A percentile compares a stretch with the other conserved stretches of the same genome.
phyloP scores from a whole-genome alignment of 1,140 invertebrate genomes.

The Luehdorfia chinensis region DNA sequence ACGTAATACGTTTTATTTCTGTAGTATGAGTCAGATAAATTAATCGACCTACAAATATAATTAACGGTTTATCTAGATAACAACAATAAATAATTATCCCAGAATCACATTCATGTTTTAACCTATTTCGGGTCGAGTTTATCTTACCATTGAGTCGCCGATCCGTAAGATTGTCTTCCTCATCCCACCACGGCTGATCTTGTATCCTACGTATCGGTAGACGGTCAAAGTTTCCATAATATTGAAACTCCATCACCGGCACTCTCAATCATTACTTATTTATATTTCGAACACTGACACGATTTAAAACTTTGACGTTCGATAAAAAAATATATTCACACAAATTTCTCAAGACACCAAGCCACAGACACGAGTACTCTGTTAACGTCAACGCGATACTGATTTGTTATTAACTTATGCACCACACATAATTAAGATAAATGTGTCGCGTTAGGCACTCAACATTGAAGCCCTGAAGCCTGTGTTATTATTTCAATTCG shows the following conservation, averaged over 20 bases:
- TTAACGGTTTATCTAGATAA: too few relatives aligned
- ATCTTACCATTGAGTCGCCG: conserved; percentile 58
- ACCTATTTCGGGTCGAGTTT: too few relatives aligned
- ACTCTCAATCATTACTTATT: conserved; percentile 3
- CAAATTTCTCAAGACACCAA: conserved; percentile 10
- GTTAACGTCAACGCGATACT: conserved; percentile 51
- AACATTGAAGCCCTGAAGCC: conserved; percentile 21
- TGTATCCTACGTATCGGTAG: conserved; percentile 36
- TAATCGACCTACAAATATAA: too few relatives aligned
- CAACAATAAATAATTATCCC: too few relatives aligned
- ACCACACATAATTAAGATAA: conserved; percentile 59
- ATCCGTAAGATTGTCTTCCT: conserved; percentile 65
- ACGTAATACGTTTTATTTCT: too few relatives aligned
- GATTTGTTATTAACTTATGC: conserved; percentile 51
- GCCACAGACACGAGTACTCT: conserved; percentile 42
- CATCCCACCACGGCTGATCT: conserved; percentile 67
- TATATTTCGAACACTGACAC: conserved; percentile 7
- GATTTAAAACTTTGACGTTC: conserved; percentile 18
- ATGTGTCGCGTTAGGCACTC: conserved; percentile 37
- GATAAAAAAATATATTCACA: conserved; percentile 1
- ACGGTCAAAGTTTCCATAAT: conserved; percentile 57
- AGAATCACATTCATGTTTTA: too few relatives aligned
- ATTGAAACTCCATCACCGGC: conserved; percentile 61
- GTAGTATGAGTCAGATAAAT: too few relatives aligned
- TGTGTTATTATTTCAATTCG: conserved; percentile 2